Base-by-base conservation (phyloP, 2,797 vertebrate genomes). In the Thripadectes ignobilis region DNA sequence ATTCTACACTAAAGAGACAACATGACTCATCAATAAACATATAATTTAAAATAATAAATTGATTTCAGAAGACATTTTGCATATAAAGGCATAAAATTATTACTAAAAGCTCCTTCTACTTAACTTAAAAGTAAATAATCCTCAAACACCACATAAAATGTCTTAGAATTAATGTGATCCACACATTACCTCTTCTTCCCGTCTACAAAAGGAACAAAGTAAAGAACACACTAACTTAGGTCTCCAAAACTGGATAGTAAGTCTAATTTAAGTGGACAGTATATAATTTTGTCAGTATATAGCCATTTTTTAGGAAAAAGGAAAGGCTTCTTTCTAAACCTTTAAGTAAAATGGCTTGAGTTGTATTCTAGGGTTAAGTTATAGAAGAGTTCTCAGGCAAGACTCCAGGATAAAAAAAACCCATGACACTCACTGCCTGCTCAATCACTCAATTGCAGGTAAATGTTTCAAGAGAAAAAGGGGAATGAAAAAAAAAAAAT, bases 261-360 rank as follows among this genome's bases (percentile, higher is more conserved):
- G 5, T 72, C 24, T 0, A 32, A 6, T 12, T 52, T 8, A 72
- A 26, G 7, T 4, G 0, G 5, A 39, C 10, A 51, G 11, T 22
- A n/a, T 3, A 21, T 2, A 19, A 23, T 38, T 80, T 10, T 7
- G 21, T 7, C 32, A 43, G 32, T 39, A n/a, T 21, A 54, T 2
- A 54, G 6, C 2, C 1, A 2, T 23, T 52, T 58, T 26, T 21
- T 15, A 57, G 11, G 34, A 52, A 6, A 68, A 54, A n/a, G 16
- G 30, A 41, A 21, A 24, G 23, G 7, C 13, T 80, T 41, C 14
- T 32, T 66, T 65, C 14, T 43, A 21, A 12, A 24, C 38, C 45
- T 54, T 38, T 7, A 9, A 52, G 16, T 21, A 45, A 54, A 73
- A 76, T 10, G 6, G 21, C 23, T 12, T 1, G 7, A 62, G 12